Evolutionary conservation across 2,888 invertebrate species (phyloP).

Genomic region (Ophraella communa): DNA sequence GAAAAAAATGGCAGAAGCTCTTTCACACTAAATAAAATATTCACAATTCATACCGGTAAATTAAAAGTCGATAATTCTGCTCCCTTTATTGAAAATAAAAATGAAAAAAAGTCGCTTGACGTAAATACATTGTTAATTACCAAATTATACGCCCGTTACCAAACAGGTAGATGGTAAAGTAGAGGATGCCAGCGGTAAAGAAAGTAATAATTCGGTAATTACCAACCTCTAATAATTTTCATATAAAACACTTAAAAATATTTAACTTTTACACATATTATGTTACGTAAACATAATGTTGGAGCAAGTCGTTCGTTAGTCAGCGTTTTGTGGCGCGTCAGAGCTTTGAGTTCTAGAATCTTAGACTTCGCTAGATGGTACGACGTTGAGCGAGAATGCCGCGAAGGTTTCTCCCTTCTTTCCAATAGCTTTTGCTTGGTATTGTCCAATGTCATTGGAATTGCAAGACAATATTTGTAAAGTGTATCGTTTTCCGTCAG

Average conservation of each 20-base stretch:
- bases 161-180: conserved; percentile 42
- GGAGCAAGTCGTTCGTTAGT: conserved; percentile 58
- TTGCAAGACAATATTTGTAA: conserved; percentile 78
- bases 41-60: conserved; percentile 54
- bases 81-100: conserved; percentile 46
- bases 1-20: conserved; percentile 57
- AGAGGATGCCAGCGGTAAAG: conserved; percentile 49
- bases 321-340: conserved; percentile 45
- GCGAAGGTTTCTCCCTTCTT: conserved; percentile 84
- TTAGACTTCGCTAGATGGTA: conserved; percentile 62
- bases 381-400: conserved; percentile 87
- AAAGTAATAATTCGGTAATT: conserved; percentile 14
- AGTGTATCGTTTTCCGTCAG: conserved; percentile 80
- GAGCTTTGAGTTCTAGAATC: conserved; percentile 40
- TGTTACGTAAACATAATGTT: conserved; percentile 53
- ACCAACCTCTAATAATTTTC: conserved; percentile 26
- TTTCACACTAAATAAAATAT: conserved; percentile 57
- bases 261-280: conserved; percentile 46
- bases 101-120: conserved; percentile 37
- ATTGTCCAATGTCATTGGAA: conserved; percentile 85
- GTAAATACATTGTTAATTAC: conserved; percentile 24
- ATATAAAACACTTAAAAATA: conserved; percentile 53
- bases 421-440: conserved; percentile 83
- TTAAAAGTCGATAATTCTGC: conserved; percentile 50
- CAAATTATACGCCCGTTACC: conserved; percentile 23